Conservation (phyloP, 2,888 invertebrate genomes). For the Campaea margaritaria region DNA sequence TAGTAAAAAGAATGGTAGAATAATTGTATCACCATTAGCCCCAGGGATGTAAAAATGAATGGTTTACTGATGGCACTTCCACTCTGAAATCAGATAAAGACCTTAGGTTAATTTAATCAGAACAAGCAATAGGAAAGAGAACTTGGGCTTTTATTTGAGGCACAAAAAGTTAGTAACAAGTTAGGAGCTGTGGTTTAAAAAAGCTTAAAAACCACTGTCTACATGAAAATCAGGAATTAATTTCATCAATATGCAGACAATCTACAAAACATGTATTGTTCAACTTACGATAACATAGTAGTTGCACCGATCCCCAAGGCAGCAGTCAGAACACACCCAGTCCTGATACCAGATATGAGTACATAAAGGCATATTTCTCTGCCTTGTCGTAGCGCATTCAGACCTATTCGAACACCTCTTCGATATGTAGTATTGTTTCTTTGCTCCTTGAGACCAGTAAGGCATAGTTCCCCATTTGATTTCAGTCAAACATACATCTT, state of each 20-base stretch:
- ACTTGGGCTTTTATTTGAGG: no score
- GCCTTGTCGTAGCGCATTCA: slow-evolving; percentile 90
- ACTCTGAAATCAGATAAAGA: slow-evolving; percentile 61
- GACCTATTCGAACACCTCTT: slow-evolving; percentile 94
- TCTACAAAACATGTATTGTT: background rate
- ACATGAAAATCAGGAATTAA: no score
- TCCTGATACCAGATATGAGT: slow-evolving; percentile 98
- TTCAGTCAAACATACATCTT: slow-evolving; percentile 95
- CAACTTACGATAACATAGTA: slow-evolving; percentile 96
- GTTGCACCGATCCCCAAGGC: slow-evolving; percentile 97
- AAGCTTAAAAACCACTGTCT: no score
- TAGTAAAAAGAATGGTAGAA: slow-evolving; percentile 10
- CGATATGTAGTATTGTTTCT: slow-evolving; percentile 96
- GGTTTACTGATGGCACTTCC: slow-evolving; percentile 54
- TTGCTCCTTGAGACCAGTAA: slow-evolving; percentile 96
- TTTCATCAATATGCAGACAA: background rate
- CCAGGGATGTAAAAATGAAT: slow-evolving; percentile 43
- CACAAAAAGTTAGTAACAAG: no score
- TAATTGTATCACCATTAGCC: slow-evolving; percentile 42
- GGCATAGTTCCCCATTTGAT: slow-evolving; percentile 98
- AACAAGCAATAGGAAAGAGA: no score
- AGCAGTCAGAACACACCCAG: slow-evolving; percentile 98
- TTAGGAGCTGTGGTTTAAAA: no score
- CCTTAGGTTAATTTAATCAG: background rate
- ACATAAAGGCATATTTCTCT: slow-evolving; percentile 90